Evolutionary conservation across 1,140 invertebrate genomes (phyloP).

Genomic region (Heliconius hermathena): DNA sequence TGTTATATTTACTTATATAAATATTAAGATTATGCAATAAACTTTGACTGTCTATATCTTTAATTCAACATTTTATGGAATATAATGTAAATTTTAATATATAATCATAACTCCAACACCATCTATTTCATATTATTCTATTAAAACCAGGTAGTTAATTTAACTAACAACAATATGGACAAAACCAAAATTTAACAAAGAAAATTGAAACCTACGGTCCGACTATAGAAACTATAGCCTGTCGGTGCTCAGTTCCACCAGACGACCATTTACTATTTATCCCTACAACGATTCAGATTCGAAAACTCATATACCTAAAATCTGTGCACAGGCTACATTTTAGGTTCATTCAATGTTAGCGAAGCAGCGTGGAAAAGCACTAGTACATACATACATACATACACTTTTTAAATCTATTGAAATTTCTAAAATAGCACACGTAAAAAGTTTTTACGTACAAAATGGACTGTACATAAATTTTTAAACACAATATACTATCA

Average conservation of each 20-base stretch:
- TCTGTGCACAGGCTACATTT: neutral
- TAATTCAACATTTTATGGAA: neutral
- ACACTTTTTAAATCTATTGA: conserved; percentile 1
- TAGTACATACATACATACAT: neutral
- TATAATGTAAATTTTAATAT: too few relatives aligned
- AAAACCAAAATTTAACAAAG: neutral
- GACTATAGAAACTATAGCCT: neutral
- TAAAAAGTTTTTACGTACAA: conserved; percentile 13
- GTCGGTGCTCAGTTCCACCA: neutral
- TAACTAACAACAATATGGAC: too few relatives aligned
- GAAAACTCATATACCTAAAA: conserved; percentile 7
- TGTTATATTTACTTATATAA: neutral
- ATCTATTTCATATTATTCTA: too few relatives aligned
- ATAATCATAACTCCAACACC: too few relatives aligned
- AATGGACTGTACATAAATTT: neutral
- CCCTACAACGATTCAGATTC: neutral
- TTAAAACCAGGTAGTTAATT: too few relatives aligned
- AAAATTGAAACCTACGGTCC: neutral
- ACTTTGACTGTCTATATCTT: neutral
- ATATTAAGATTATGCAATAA: neutral
- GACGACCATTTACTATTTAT: neutral
- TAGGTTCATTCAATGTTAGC: neutral
- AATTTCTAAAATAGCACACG: conserved; percentile 9
- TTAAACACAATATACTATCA: conserved; percentile 33
- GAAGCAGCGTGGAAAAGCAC: neutral